Evolutionary conservation across 2,113 vertebrate species (phyloP).

Genomic region (Ammospiza nelsoni): DNA sequence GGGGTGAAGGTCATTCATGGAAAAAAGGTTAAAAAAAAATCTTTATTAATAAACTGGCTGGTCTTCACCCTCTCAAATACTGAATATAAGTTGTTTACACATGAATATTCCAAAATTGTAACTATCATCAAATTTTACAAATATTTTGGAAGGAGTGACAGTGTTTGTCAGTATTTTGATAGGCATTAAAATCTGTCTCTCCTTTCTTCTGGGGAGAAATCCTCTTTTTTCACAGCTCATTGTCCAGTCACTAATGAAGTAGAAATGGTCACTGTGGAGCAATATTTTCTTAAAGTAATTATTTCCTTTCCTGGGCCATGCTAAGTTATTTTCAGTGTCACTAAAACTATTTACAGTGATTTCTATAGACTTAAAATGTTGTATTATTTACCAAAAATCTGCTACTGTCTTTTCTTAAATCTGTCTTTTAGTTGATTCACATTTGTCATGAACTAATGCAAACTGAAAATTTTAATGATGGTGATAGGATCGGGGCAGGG

Average conservation of each 20-base stretch:
- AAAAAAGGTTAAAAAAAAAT: neutral
- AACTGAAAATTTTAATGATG: neutral
- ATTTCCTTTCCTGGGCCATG: neutral
- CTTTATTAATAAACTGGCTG: neutral
- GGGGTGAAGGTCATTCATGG: neutral
- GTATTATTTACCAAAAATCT: neutral
- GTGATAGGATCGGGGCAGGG: accelerated
- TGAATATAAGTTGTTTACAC: neutral
- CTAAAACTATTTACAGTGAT: neutral
- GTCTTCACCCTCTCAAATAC: neutral
- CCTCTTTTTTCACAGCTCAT: neutral
- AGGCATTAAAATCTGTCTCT: neutral
- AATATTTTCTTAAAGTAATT: neutral
- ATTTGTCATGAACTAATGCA: neutral
- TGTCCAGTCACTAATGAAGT: neutral
- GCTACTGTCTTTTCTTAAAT: neutral
- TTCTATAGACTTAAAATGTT: neutral
- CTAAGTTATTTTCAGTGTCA: neutral
- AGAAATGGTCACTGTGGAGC: neutral
- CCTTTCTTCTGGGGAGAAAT: neutral
- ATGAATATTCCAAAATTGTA: neutral
- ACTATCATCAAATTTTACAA: neutral
- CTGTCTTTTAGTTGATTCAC: neutral
- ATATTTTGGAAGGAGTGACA: neutral
- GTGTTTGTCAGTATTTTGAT: neutral